Evolutionary conservation across 2,888 invertebrate species (phyloP).

Genomic region (Sthenelais limicola): DNA sequence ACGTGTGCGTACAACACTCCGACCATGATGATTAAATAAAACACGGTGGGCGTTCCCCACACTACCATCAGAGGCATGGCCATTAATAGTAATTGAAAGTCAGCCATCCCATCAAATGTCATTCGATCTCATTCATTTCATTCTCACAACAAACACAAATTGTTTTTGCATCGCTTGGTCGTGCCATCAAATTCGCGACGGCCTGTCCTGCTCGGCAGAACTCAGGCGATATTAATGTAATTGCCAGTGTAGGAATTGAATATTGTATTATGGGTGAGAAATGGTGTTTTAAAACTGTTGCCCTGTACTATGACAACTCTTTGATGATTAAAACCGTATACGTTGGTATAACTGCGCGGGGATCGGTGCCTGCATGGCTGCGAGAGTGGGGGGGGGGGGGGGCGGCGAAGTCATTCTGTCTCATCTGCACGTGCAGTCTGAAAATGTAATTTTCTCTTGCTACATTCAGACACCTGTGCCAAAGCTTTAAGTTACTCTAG

Average conservation of each 20-base stretch:
- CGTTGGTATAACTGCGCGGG: too few species aligned
- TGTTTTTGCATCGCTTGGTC: background rate
- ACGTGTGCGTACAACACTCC: too few species aligned
- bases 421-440: background rate
- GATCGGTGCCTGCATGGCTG: too few species aligned
- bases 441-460: conserved; percentile 23
- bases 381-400: conserved; percentile 2
- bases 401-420: too few species aligned
- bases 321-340: too few species aligned
- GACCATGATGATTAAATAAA: conserved; percentile 26
- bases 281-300: too few species aligned
- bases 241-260: conserved; percentile 22
- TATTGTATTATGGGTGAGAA: background rate
- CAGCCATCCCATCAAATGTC: conserved; percentile 8
- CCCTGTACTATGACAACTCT: too few species aligned
- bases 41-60: background rate
- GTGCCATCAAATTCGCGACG: conserved; percentile 18
- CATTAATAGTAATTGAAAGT: conserved; percentile 39
- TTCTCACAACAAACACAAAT: conserved; percentile 1
- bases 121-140: conserved; percentile 17
- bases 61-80: background rate
- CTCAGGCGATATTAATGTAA: conserved; percentile 30
- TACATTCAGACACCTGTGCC: conserved; percentile 21
- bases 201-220: background rate
- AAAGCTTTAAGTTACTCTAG: background rate